Evolutionary conservation across 2,113 vertebrate genomes (phyloP).

Genomic region (Channa maculata): DNA sequence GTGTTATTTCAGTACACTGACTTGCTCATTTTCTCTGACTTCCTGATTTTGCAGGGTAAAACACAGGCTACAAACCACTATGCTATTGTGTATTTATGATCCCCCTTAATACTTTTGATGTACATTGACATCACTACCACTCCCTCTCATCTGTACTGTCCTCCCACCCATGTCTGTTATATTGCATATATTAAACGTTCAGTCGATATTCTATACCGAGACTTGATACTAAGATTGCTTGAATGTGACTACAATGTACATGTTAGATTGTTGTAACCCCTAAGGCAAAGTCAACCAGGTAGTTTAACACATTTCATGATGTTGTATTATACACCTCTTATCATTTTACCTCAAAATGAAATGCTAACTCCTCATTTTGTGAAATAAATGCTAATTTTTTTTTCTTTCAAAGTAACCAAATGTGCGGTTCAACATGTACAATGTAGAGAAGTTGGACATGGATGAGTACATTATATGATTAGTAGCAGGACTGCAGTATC

Average conservation of each 20-base stretch:
- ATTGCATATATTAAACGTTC: not conserved
- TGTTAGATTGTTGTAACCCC: not conserved
- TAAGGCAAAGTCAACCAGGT: constrained; percentile 2
- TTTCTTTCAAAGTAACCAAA: too few species aligned
- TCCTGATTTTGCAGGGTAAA: not conserved
- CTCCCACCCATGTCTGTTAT: not conserved
- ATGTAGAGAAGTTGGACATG: constrained; percentile 8
- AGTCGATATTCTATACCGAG: constrained; percentile 16
- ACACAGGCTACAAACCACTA: not conserved
- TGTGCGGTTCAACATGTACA: not conserved
- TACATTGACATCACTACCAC: not conserved
- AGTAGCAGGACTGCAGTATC: constrained; percentile 27
- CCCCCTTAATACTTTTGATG: not conserved
- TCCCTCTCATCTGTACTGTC: too few species aligned
- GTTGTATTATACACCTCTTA: constrained; percentile 23
- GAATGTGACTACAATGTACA: constrained; percentile 22
- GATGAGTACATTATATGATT: constrained; percentile 5
- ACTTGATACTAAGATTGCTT: constrained; percentile 4
- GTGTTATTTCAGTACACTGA: not conserved
- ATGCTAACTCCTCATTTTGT: constrained; percentile 12
- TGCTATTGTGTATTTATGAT: not conserved
- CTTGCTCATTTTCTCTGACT: not conserved
- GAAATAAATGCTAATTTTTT: not conserved
- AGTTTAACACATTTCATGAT: constrained; percentile 26
- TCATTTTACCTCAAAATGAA: constrained; percentile 10